Evolutionary conservation across 2,113 vertebrate genomes (phyloP).

Genomic region (Chinchilla lanigera): DNA sequence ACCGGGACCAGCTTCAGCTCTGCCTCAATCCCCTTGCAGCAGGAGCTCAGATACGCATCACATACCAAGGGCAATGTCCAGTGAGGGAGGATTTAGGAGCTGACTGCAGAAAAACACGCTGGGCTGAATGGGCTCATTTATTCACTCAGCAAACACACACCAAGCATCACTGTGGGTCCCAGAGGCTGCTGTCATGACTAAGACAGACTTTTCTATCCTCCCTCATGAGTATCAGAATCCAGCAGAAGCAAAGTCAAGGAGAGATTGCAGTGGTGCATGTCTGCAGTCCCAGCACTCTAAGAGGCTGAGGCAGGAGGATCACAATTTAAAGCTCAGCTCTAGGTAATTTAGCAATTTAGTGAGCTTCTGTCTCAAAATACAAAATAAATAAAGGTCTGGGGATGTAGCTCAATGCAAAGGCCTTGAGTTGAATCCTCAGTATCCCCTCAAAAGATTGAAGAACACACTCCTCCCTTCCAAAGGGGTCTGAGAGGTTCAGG

Average conservation of each 20-base stretch:
- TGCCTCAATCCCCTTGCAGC: neutral
- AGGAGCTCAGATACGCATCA: neutral
- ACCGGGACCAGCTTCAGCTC: no score
- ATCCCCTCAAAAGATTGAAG: neutral
- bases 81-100: neutral
- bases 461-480: neutral
- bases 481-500: neutral
- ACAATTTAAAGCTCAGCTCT: neutral
- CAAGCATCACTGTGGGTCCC: neutral
- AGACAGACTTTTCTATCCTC: neutral
- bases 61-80: neutral
- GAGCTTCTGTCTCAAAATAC: neutral
- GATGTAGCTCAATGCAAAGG: neutral
- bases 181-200: neutral
- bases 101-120: neutral
- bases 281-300: neutral
- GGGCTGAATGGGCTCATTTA: neutral
- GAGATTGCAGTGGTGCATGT: neutral
- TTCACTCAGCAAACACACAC: neutral
- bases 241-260: neutral
- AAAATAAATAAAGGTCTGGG: neutral
- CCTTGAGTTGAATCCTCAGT: neutral
- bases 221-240: neutral
- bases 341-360: neutral
- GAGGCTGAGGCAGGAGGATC: neutral